These are phyloP conservation scores for Geopemphigus sp. DNA, from an alignment of 1,140 invertebrate species.

Conservation along the genomic window DNA sequence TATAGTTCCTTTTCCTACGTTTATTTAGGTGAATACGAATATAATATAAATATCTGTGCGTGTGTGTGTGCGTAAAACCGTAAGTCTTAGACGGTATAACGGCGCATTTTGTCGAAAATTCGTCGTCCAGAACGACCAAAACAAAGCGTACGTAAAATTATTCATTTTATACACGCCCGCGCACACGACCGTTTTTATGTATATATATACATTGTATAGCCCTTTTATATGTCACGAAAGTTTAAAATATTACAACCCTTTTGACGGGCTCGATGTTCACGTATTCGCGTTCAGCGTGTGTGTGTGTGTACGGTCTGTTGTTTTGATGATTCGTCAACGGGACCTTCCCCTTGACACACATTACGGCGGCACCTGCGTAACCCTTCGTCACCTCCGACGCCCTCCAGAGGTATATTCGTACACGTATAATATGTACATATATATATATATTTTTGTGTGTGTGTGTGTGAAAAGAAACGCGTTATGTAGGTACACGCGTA, in stretches of 20 bases:
- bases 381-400: slow-evolving; percentile 22
- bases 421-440: background rate
- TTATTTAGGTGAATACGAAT: background rate
- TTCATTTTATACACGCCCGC: too few relatives aligned
- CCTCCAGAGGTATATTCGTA: background rate
- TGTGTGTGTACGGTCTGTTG: slow-evolving; percentile 15
- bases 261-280: background rate
- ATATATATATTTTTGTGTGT: background rate
- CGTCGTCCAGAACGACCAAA: background rate
- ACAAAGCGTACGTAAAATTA: too few relatives aligned
- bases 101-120: background rate
- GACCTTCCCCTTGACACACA: slow-evolving; percentile 49
- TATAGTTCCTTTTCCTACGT: background rate
- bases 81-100: background rate
- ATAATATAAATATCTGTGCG: background rate
- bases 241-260: slow-evolving; percentile 37
- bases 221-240: slow-evolving; percentile 11
- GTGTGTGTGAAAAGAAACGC: too few relatives aligned
- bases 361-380: slow-evolving; percentile 34
- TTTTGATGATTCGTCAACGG: slow-evolving; percentile 50
- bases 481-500: background rate
- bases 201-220: background rate
- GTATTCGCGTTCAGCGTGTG: background rate
- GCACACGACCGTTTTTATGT: background rate
- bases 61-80: background rate